A percentile compares a stretch with the other conserved stretches of the same genome.
Evolutionary conservation across 2,113 vertebrate species (phyloP).

Genomic region (Butorides virescens): DNA sequence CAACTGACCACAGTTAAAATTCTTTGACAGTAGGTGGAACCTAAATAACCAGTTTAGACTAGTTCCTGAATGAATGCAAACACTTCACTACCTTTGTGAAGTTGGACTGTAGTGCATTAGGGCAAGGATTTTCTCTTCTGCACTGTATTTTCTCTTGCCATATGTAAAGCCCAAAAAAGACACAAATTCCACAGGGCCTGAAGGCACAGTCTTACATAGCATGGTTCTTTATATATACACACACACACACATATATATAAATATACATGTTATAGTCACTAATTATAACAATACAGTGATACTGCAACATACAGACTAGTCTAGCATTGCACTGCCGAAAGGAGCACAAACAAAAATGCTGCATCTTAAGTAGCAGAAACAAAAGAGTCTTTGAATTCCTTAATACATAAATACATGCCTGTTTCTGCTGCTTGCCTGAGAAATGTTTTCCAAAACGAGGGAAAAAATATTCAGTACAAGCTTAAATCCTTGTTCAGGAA

Average conservation of each 20-base stretch:
- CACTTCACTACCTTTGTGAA: not conserved
- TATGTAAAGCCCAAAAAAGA: not conserved
- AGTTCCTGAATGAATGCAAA: not conserved
- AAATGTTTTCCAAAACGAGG: not conserved
- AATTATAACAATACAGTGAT: not conserved
- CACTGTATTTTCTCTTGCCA: not conserved
- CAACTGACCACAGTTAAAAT: fast-evolving
- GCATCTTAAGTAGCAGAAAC: not conserved
- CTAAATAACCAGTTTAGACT: not conserved
- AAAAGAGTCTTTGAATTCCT: not conserved
- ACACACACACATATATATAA: not conserved
- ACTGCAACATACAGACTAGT: not conserved
- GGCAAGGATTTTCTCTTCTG: not conserved
- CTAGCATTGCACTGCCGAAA: not conserved
- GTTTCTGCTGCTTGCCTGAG: not conserved
- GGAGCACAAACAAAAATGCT: not conserved
- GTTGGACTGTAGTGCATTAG: not conserved
- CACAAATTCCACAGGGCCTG: not conserved
- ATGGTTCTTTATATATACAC: not conserved
- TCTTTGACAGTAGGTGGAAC: not conserved
- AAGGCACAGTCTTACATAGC: not conserved
- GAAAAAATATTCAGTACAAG: not conserved
- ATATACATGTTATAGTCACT: not conserved
- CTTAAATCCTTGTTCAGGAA: not conserved
- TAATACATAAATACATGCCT: not conserved